Evolutionary conservation across 1,140 invertebrate genomes (phyloP), one percentile per base, ranked within the genome.

Genomic region (Drosophila ohnishii): DNA sequence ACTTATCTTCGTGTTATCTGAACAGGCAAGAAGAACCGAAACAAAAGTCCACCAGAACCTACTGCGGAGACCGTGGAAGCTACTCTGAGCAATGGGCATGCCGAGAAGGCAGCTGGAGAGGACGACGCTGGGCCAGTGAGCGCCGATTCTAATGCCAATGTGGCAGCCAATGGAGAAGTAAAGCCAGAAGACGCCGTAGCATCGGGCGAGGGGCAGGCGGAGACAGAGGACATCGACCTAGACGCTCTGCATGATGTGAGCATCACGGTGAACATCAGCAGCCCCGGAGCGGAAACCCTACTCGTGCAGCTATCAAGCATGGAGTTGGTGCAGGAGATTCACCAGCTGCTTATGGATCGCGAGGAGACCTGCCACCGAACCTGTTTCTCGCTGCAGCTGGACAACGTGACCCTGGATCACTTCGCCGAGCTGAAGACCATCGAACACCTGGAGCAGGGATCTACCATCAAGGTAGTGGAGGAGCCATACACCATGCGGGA

Each of bases 281-380:
- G 96, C 72, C 97, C 97, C 10, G 96, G 96, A 10, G 93, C 96
- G 6, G 97, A 99, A 5, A 55, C 19, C 80, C 94, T 96, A 5
- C 96, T 99, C 91, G 96, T 99, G 87, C 97, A 98, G 93, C 95
- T 99, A 3, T 99, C 97, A 13, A 98, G 97, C 90, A 98, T 98
- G 96, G 98, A 99, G 92, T 92, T 99, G 40, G 98, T 99, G 0
- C 98, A 99, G 94, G 99, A 99, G 94, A 99, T 99, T 55, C 98
- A 99, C 92, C 98, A 99, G 92, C 93, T 99, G 53, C 92, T 99
- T 9, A 99, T 99, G 97, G 98, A 99, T 91, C 93, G 98, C 35
- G 98, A 99, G 92, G 98, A 99, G 89, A 99, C 98, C 0, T 99
- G 98, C 89, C 98, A 99, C 87, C 93, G 98, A 28, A 99, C 99